phyloP scores from a whole-genome alignment of 2,888 invertebrate species.

The Amphimallon solstitiale region DNA sequence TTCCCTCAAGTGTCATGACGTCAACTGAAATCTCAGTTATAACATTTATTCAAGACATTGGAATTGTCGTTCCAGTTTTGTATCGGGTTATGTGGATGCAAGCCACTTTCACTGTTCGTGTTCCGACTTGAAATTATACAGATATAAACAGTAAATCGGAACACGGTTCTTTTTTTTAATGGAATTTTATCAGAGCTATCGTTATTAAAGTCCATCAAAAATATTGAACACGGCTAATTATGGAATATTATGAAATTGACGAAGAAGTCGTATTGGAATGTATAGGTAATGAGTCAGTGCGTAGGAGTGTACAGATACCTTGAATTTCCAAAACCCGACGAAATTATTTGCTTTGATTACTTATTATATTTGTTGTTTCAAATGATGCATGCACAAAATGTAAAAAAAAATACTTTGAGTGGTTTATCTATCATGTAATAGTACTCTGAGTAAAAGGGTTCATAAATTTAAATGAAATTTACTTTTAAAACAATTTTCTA shows the following conservation, averaged over 20 bases:
- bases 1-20: conserved; percentile 23
- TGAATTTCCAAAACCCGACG: conserved; percentile 16
- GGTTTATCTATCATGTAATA: too few relatives aligned
- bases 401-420: neutral
- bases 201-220: conserved; percentile 4
- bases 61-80: conserved; percentile 44
- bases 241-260: conserved; percentile 32
- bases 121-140: conserved; percentile 9
- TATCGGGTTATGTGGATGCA: conserved; percentile 26
- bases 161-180: conserved; percentile 4
- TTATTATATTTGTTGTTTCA: neutral
- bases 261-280: conserved; percentile 24
- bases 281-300: conserved; percentile 19
- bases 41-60: conserved; percentile 39
- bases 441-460: too few relatives aligned
- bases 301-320: conserved; percentile 25
- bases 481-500: too few relatives aligned
- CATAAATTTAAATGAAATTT: too few relatives aligned
- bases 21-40: conserved; percentile 25
- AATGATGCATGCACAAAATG: neutral
- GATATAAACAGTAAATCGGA: conserved; percentile 21
- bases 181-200: conserved; percentile 14
- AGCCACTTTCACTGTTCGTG: conserved; percentile 31
- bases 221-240: conserved; percentile 16
- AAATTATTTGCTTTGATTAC: conserved; percentile 14